Percentiles rank a stretch among this genome's conserved stretches.
Evolutionary conservation across 2,797 vertebrate genomes (phyloP).

Genomic region (Eupleurogrammus muticus): DNA sequence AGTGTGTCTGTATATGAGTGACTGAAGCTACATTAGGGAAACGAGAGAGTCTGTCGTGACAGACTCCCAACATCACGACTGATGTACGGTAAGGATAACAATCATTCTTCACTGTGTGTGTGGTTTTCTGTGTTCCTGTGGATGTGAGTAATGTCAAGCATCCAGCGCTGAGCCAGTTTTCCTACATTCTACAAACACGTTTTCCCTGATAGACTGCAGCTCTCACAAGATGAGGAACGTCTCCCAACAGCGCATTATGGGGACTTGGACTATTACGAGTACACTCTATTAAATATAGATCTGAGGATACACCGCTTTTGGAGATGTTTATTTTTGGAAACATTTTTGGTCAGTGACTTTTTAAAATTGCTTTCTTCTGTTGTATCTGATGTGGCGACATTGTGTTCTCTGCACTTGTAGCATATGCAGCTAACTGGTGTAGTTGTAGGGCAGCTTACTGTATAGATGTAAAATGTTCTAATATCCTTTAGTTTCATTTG

Average conservation of each 20-base stretch:
- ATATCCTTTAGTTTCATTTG: neutral
- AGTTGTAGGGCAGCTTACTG: neutral
- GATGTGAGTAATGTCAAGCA: slow-evolving; percentile 51
- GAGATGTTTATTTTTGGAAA: slow-evolving; percentile 75
- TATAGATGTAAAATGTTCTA: neutral
- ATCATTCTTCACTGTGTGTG: slow-evolving; percentile 15
- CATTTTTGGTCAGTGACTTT: slow-evolving; percentile 6
- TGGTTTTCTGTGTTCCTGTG: slow-evolving; percentile 20
- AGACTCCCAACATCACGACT: slow-evolving; percentile 70
- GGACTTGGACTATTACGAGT: slow-evolving; percentile 42
- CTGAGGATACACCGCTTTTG: slow-evolving; percentile 20
- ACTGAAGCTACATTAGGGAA: slow-evolving; percentile 72
- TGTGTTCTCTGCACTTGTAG: slow-evolving; percentile 7
- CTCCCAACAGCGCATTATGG: slow-evolving; percentile 21
- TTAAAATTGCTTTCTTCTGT: slow-evolving; percentile 11
- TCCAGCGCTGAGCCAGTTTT: slow-evolving; percentile 62
- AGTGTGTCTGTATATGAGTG: slow-evolving; percentile 58
- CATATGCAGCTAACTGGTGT: slow-evolving; percentile 9
- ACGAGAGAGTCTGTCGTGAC: slow-evolving; percentile 62
- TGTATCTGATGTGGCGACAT: neutral
- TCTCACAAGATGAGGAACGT: slow-evolving; percentile 22
- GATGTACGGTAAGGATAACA: slow-evolving; percentile 87
- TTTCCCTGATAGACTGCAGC: slow-evolving; percentile 35
- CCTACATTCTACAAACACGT: slow-evolving; percentile 64
- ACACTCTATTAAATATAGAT: slow-evolving; percentile 35